These are phyloP conservation scores for Dendrolimus pini DNA, from an alignment of 2,888 invertebrate species.

Conservation along the genomic window DNA sequence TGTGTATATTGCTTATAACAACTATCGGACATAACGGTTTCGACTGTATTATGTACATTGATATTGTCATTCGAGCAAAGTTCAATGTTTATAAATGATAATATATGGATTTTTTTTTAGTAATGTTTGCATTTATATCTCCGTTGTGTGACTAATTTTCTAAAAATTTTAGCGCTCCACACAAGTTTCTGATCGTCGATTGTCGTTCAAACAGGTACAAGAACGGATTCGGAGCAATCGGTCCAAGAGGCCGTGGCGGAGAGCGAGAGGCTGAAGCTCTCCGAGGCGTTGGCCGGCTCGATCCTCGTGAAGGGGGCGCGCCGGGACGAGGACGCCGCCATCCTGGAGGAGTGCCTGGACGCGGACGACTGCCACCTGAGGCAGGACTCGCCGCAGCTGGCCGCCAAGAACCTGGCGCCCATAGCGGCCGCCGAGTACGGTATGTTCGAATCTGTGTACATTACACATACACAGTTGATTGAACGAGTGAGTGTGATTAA, in stretches of 20 bases:
- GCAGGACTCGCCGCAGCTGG: slow-evolving; percentile 24
- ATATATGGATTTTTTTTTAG: too few relatives aligned
- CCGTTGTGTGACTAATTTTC: too few relatives aligned
- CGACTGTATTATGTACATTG: too few relatives aligned
- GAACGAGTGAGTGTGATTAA: not conserved
- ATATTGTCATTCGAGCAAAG: too few relatives aligned
- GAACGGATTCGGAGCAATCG: slow-evolving; percentile 33
- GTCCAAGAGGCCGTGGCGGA: slow-evolving; percentile 23
- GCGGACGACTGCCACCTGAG: slow-evolving; percentile 19
- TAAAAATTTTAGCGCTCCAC: too few relatives aligned
- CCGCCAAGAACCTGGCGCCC: slow-evolving; percentile 31
- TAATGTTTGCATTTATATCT: too few relatives aligned
- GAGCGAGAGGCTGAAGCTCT: slow-evolving; percentile 21
- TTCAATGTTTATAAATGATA: too few relatives aligned
- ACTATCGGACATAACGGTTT: too few relatives aligned
- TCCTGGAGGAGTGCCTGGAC: slow-evolving; percentile 44
- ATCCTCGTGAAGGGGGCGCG: slow-evolving; percentile 31
- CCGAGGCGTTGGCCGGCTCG: slow-evolving; percentile 35
- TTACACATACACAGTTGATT: too few relatives aligned
- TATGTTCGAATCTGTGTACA: too few relatives aligned
- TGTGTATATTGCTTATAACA: too few relatives aligned
- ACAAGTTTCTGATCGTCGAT: too few relatives aligned
- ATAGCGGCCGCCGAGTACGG: slow-evolving; percentile 41
- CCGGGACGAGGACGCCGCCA: slow-evolving; percentile 28
- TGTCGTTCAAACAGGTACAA: slow-evolving; percentile 13